phyloP scores from a whole-genome alignment of 37 sponge, comb jelly and placozoan species.

The Corticium candelabrum region DNA sequence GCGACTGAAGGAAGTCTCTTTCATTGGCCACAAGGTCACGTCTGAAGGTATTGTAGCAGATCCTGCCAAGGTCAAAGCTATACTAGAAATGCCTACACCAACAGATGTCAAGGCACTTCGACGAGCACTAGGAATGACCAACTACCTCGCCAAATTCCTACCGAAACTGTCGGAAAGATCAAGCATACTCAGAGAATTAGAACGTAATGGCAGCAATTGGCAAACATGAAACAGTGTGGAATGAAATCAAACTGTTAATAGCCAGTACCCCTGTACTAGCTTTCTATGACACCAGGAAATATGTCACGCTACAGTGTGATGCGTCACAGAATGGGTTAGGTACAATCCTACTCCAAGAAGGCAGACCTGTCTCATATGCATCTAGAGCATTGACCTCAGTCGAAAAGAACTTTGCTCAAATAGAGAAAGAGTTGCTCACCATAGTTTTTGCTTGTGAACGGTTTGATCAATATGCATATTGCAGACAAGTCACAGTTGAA shows the following conservation, averaged over 20 bases:
- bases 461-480: slow-evolving; percentile 5
- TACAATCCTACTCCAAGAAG: slow-evolving; percentile 27
- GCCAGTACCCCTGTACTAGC: slow-evolving; percentile 19
- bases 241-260: neutral
- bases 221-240: neutral
- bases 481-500: neutral
- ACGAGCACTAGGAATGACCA: neutral
- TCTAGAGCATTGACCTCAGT: neutral
- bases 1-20: neutral
- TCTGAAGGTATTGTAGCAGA: neutral
- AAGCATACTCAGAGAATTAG: neutral
- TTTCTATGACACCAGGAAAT: slow-evolving; percentile 17
- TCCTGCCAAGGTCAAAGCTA: neutral
- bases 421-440: slow-evolving; percentile 29
- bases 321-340: slow-evolving; percentile 24
- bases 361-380: slow-evolving; percentile 16
- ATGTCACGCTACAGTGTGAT: slow-evolving; percentile 20
- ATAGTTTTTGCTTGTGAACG: slow-evolving; percentile 24
- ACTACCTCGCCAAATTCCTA: neutral
- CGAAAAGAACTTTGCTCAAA: slow-evolving; percentile 25
- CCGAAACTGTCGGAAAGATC: neutral
- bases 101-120: slow-evolving; percentile 12
- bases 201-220: neutral
- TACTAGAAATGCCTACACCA: neutral
- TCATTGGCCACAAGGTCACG: neutral